A percentile compares a stretch with the other conserved stretches of the same genome.
These are phyloP conservation scores for Sapajus apella DNA, from an alignment of 2,113 vertebrate species.

Conservation along the genomic window DNA sequence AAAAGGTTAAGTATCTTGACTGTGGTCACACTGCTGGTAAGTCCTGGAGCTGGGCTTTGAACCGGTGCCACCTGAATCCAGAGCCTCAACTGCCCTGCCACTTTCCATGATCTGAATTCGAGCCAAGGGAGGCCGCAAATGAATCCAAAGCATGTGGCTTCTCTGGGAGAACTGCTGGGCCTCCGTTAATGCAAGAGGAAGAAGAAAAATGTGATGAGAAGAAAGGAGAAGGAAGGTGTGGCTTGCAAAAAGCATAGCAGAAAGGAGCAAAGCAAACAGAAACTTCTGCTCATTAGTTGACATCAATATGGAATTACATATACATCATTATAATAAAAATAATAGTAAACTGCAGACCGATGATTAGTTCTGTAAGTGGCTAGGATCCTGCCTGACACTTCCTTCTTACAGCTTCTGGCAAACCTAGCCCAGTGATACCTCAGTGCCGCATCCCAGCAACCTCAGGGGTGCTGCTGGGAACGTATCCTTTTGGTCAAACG, in stretches of 20 bases:
- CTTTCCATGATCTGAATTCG: background rate
- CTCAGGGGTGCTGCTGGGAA: background rate
- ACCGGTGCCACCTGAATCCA: background rate
- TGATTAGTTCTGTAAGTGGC: rapidly evolving
- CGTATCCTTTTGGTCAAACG: background rate
- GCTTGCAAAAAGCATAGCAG: background rate
- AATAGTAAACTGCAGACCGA: background rate
- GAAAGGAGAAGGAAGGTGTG: background rate
- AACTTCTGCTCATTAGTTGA: background rate
- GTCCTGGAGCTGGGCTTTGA: background rate
- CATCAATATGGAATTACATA: background rate
- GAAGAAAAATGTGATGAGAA: background rate
- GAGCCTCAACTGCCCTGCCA: background rate
- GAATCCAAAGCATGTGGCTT: background rate
- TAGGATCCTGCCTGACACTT: background rate
- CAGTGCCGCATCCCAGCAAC: background rate
- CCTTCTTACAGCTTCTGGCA: background rate
- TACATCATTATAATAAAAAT: background rate
- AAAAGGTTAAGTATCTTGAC: background rate
- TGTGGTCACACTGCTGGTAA: rapidly evolving
- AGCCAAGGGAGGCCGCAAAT: background rate
- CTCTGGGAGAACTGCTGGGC: background rate
- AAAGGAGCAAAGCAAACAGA: background rate
- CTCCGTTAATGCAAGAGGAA: background rate
- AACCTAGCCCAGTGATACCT: rapidly evolving